Evolutionary conservation across 2,888 invertebrate species (phyloP).

Genomic region (Philereme transversata): DNA sequence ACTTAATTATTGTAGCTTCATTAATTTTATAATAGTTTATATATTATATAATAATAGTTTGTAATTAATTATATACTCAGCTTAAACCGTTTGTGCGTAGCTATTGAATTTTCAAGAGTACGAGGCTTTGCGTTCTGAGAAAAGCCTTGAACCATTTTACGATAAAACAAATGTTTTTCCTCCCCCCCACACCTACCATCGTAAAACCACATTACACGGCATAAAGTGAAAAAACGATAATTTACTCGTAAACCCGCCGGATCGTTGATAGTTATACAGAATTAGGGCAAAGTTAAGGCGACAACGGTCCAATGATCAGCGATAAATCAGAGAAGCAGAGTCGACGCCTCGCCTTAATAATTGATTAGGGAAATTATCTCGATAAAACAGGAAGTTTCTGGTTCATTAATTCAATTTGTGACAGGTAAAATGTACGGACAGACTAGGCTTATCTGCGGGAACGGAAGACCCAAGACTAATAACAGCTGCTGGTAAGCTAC

Average conservation of each 20-base stretch:
- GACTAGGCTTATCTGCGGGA: slow-evolving; percentile 11
- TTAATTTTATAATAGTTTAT: no score
- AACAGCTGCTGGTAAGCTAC: slow-evolving; percentile 8
- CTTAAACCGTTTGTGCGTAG: neutral
- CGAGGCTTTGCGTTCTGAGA: slow-evolving; percentile 9
- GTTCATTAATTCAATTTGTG: slow-evolving; percentile 30
- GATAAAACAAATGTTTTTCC: slow-evolving; percentile 27
- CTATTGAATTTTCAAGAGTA: slow-evolving; percentile 12
- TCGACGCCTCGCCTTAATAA: slow-evolving; percentile 29
- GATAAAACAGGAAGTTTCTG: slow-evolving; percentile 32
- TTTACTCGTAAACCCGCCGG: slow-evolving; percentile 35
- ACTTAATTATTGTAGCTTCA: no score
- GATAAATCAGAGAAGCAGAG: slow-evolving; percentile 36
- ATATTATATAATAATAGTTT: no score
- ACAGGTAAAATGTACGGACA: slow-evolving; percentile 9
- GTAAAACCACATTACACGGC: slow-evolving; percentile 34
- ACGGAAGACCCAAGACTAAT: slow-evolving; percentile 11
- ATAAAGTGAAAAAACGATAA: slow-evolving; percentile 37
- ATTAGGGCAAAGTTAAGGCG: slow-evolving; percentile 33
- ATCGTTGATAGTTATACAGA: slow-evolving; percentile 33
- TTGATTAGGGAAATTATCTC: slow-evolving; percentile 37
- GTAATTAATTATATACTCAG: neutral
- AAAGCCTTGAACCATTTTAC: slow-evolving; percentile 23
- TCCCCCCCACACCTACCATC: slow-evolving; percentile 23
- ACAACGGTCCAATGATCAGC: slow-evolving; percentile 40